Evolutionary conservation across 2,888 invertebrate genomes (phyloP), one percentile per base, ranked within the genome.

Genomic region (Epinotia ramella): DNA sequence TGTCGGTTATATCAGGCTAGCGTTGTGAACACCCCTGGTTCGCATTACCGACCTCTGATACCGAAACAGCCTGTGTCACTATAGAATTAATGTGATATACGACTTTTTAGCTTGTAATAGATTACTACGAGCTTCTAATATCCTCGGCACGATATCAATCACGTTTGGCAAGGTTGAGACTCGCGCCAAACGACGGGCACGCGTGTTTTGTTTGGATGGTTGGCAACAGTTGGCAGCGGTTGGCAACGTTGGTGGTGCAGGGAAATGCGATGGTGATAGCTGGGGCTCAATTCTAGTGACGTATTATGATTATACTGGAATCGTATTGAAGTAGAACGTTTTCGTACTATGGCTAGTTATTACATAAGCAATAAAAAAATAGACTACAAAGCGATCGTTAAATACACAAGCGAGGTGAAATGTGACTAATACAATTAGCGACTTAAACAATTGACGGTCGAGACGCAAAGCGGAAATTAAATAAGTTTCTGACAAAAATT

Each of bases 161-260:
- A 69, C 46, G 69, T 60, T 46, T 69, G 69, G 60, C 69, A 69
- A 69, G 69, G 69, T 69, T 69, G 59, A 28, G 28, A n/a, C 46
- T 44, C 46, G 59, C 11, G 69, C 69, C 69, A 69, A 44, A 24
- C 20, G 67, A 57, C 67, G 33, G 68, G 57, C 68, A n/a, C 69
- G 46, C 69, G 46, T 60, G 44, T n/a, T 59, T 20, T 69, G 53
- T 24, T 20, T 46, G 59, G 56, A 56, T 67, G 67, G 59, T 69
- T 60, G 69, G 59, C 46, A 13, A 18, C 67, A 20, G 56, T 59
- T 68, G 68, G 57, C 67, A 67, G 33, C 57, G 0, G 68, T 44
- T 66, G 65, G 57, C 69, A 28, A 59, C 69, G 59, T 69, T 69
- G 69, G 69, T 69, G 69, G 69, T 46, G 68, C 68, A 62, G 20